Evolutionary conservation across 2,888 invertebrate genomes (phyloP), one percentile per base, ranked within the genome.

Genomic region (Philopedon plagiatum): DNA sequence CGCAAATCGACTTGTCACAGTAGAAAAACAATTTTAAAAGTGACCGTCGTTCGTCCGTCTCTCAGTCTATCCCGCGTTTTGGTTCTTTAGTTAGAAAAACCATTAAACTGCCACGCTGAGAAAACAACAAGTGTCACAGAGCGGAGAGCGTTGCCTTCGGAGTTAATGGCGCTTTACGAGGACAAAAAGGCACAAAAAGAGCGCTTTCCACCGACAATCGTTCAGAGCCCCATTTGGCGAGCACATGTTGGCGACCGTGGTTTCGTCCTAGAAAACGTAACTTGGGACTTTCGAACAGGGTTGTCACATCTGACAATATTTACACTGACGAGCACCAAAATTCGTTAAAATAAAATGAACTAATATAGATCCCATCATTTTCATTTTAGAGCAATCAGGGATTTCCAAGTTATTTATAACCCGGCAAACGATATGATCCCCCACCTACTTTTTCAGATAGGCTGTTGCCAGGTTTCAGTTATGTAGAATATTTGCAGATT

Each of bases 221-320:
- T 26, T 11, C n/a, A 65, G 32, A 32, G 54, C 54, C n/a, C n/a
- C 71, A 71, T 66, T 71, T 71, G 71, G 71, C 57, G 49, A 19
- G 44, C 66, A 71, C 62, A 71, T 71, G 71, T 71, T 65, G 29
- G 29, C 29, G 46, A 13, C 9, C 29, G 57, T 18, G 51, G 51
- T 54, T 54, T 29, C 29, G 15, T 29, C 51, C 51, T 18, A n/a
- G n/a, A 29, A 15, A 5, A 9, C 13, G 49, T 1, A 13, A 49
- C n/a, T 26, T 9, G 57, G 41, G 58, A 26, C 15, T 9, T 21
- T 58, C 5, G 5, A n/a, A 23, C 58, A 41, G 39, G 26, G 58
- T 58, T 58, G 58, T 26, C 58, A 39, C 21, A 57, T 37, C n/a
- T 11, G 15, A n/a, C n/a, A n/a, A 15, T 29, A 29, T 29, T 29